Percentiles rank a stretch among this genome's conserved stretches.
Evolutionary conservation across 2,113 vertebrate genomes (phyloP).

Genomic region (Mirza zaza): DNA sequence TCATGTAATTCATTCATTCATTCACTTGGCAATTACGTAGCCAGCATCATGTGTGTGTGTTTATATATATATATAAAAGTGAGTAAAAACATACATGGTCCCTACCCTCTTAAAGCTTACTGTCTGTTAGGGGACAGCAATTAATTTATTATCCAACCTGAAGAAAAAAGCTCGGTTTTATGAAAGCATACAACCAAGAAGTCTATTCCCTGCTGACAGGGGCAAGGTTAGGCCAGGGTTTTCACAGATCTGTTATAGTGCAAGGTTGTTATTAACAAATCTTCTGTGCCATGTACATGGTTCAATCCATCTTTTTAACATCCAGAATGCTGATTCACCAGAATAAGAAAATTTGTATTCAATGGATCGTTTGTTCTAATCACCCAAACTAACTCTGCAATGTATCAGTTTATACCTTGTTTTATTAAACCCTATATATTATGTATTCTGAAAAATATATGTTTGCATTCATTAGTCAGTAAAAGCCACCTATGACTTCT

Average conservation of each 20-base stretch:
- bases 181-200: neutral
- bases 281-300: neutral
- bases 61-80: neutral
- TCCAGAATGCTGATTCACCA: neutral
- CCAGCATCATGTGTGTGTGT: neutral
- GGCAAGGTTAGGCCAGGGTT: neutral
- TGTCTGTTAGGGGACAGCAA: neutral
- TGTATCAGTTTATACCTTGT: neutral
- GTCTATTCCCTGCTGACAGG: neutral
- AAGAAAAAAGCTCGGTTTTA: neutral
- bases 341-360: slow-evolving; percentile 17
- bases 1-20: neutral
- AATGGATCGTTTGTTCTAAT: slow-evolving; percentile 16
- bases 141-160: neutral
- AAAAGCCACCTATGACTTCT: neutral
- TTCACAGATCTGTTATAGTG: neutral
- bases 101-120: slow-evolving; percentile 28
- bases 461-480: neutral
- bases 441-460: neutral
- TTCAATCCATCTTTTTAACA: neutral
- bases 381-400: neutral
- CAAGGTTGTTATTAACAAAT: neutral
- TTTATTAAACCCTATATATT: neutral
- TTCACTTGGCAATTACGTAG: neutral
- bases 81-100: neutral